phyloP scores from a whole-genome alignment of 2,113 vertebrate species.

The Percopsis transmontana region DNA sequence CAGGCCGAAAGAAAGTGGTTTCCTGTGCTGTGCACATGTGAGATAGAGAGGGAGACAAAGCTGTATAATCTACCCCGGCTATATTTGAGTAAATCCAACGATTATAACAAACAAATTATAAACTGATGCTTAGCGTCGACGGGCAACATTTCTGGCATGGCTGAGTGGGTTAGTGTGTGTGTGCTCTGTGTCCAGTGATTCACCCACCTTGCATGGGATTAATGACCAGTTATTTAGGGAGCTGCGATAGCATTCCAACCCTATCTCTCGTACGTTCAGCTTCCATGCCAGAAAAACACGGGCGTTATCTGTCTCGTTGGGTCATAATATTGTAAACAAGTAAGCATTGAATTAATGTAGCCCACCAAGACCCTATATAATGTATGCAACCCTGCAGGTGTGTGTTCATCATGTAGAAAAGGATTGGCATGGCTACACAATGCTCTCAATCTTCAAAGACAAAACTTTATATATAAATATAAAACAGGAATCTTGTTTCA shows the following conservation, averaged over 20 bases:
- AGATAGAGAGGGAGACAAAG: constrained; percentile 4
- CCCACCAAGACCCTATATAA: not conserved
- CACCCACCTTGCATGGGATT: constrained; percentile 14
- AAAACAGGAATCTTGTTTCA: constrained; percentile 10
- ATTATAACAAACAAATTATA: not conserved
- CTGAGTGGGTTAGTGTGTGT: constrained; percentile 1
- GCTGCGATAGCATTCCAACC: constrained; percentile 26
- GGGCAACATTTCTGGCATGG: constrained; percentile 14
- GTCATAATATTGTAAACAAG: constrained; percentile 7
- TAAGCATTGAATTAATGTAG: not conserved
- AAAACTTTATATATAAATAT: constrained; percentile 13
- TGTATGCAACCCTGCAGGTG: not conserved
- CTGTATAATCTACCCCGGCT: too few relatives aligned
- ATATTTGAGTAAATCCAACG: not conserved
- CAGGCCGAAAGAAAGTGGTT: constrained; percentile 38
- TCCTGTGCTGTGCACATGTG: not conserved
- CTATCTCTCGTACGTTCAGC: constrained; percentile 8
- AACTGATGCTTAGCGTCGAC: not conserved
- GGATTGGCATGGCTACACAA: not conserved
- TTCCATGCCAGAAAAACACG: not conserved
- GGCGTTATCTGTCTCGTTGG: constrained; percentile 1
- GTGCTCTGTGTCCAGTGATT: constrained; percentile 5
- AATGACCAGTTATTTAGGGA: constrained; percentile 16
- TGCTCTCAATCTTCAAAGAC: constrained; percentile 9
- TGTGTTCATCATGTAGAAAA: constrained; percentile 1